Evolutionary conservation across 2,888 invertebrate species (phyloP), one percentile per base, ranked within the genome.

Genomic region (Hemicrepidius hirtus): DNA sequence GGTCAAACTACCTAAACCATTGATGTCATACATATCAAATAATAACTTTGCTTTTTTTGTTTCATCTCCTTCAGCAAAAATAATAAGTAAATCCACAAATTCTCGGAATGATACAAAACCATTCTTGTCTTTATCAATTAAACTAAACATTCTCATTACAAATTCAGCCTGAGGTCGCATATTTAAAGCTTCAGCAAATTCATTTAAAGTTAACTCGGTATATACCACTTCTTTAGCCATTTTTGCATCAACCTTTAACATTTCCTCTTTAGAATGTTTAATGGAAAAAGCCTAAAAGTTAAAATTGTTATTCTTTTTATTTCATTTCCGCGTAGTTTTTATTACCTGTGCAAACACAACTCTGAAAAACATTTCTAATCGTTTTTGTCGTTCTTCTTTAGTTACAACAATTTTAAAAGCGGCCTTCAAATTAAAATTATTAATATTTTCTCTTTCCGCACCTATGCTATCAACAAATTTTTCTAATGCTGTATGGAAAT

Each of bases 91-190:
- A 81, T 91, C 89, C 9, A 90, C 84, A 81, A 92, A 91, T 80
- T 91, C 91, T 50, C 90, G 84, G 80, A 91, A 91, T 0, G 90
- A 90, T 73, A 92, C 89, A 81, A 89, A 91, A 2, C 91, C 91
- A 81, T 89, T 90, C 75, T 87, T 83, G 78, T 91, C 89, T 70
- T 88, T 87, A 81, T 91, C 91, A 18, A 90, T 87, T 46, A 90
- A 80, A 6, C 84, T 78, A 82, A 91, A 91, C 88, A 91, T 90
- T 68, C 81, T 80, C 18, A 77, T 77, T 10, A 91, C 89, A 82
- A 92, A 91, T 77, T 88, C 87, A 1, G 90, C 88, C 46, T 88
- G 85, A 0, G 88, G 82, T 71, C 86, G 86, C 87, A 91, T 88
- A 44, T 88, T 88, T 67, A 92, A 82, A 0, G 90, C 88, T 72